Percentiles rank a stretch among this genome's conserved stretches.
These are phyloP conservation scores for Apotomis capreana DNA, from an alignment of 2,888 invertebrate genomes.

Conservation along the genomic window DNA sequence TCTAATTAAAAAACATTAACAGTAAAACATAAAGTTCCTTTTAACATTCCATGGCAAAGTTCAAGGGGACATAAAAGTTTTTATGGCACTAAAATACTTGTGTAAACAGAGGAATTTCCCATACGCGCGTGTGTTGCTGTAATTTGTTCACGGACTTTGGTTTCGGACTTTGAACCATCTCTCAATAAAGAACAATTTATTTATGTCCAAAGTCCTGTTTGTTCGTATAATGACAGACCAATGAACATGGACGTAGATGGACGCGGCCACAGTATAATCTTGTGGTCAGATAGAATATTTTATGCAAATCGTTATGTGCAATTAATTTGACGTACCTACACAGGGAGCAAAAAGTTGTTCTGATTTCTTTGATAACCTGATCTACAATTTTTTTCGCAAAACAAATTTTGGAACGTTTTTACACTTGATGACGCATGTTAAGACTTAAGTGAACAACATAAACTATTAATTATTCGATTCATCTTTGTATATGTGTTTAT, in stretches of 20 bases:
- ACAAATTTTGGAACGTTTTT: slow-evolving; percentile 6
- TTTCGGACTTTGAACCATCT: slow-evolving; percentile 1
- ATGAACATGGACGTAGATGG: no score
- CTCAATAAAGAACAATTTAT: neutral
- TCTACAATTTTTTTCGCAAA: slow-evolving; percentile 1
- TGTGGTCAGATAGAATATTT: neutral
- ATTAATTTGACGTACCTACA: neutral
- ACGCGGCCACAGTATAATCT: no score
- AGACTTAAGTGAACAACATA: no score
- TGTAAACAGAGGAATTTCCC: slow-evolving; percentile 2
- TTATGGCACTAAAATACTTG: neutral
- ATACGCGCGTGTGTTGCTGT: neutral
- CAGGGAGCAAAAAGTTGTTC: slow-evolving; percentile 4
- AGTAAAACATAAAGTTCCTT: no score
- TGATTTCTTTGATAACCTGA: neutral
- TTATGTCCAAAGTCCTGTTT: neutral
- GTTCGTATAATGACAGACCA: neutral
- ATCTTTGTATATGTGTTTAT: no score
- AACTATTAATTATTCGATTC: no score
- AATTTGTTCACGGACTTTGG: slow-evolving; percentile 1
- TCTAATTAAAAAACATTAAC: no score
- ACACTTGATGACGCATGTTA: slow-evolving; percentile 8
- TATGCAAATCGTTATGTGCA: neutral
- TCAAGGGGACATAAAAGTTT: no score
- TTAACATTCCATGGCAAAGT: no score